phyloP scores from a whole-genome alignment of 1,140 invertebrate species.

The Papilio glaucus region DNA sequence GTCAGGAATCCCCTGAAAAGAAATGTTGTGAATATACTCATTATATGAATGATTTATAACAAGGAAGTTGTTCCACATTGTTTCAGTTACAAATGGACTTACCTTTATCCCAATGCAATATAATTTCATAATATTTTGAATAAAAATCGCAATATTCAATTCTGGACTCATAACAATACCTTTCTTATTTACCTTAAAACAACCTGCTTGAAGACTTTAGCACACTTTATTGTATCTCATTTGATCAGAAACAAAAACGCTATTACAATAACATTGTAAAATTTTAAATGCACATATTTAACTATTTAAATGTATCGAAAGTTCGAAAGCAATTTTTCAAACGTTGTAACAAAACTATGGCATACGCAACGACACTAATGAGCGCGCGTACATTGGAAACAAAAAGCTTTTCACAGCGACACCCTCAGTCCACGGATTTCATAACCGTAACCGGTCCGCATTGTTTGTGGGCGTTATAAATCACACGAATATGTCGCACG shows the following conservation, averaged over 20 bases:
- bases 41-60: too few relatives aligned
- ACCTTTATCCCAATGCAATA: neutral
- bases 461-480: slow-evolving; percentile 70
- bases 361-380: slow-evolving; percentile 59
- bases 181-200: too few relatives aligned
- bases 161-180: too few relatives aligned
- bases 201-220: too few relatives aligned
- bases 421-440: slow-evolving; percentile 59
- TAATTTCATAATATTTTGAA: too few relatives aligned
- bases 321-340: slow-evolving; percentile 24
- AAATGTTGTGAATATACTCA: too few relatives aligned
- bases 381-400: slow-evolving; percentile 54
- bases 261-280: neutral
- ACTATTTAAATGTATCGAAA: slow-evolving; percentile 3
- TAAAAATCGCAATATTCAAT: too few relatives aligned
- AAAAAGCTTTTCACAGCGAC: slow-evolving; percentile 59
- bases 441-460: slow-evolving; percentile 67
- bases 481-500: slow-evolving; percentile 71
- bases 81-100: neutral
- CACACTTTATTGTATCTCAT: too few relatives aligned
- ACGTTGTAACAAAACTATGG: slow-evolving; percentile 34
- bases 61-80: too few relatives aligned
- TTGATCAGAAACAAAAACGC: neutral
- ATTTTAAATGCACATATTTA: neutral
- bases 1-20: too few relatives aligned